These are phyloP conservation scores for Cinclus mexicanus DNA, from an alignment of 2,113 vertebrate genomes.

Conservation along the genomic window DNA sequence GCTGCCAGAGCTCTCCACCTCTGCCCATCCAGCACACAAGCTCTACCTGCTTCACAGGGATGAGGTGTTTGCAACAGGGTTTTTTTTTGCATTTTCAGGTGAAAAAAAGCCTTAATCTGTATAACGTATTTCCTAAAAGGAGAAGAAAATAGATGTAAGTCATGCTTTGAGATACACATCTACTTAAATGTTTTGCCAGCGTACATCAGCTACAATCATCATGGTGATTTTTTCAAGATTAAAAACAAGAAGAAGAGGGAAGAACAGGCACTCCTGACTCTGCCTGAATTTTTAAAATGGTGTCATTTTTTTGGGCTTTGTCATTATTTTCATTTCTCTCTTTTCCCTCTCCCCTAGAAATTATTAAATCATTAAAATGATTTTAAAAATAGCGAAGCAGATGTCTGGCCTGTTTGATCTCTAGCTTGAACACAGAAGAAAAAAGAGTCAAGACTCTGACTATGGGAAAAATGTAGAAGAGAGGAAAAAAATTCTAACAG, in stretches of 20 bases:
- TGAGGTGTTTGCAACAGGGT: neutral
- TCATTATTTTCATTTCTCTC: conserved; percentile 61
- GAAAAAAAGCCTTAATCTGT: neutral
- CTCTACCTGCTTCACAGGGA: neutral
- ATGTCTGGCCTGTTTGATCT: conserved; percentile 78
- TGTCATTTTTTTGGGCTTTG: conserved; percentile 51
- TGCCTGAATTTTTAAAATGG: conserved; percentile 15
- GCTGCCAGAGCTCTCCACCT: neutral
- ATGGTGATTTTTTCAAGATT: neutral
- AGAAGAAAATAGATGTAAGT: neutral
- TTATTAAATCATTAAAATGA: conserved; percentile 60
- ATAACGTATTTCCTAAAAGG: neutral
- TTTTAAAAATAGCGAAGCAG: conserved; percentile 60
- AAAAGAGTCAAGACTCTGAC: conserved; percentile 68
- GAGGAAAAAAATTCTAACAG: conserved; percentile 28
- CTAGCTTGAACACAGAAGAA: conserved; percentile 61
- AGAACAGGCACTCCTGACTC: neutral
- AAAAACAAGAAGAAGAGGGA: neutral
- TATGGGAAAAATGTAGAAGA: conserved; percentile 53
- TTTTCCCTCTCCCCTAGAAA: conserved; percentile 34
- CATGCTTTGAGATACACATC: neutral
- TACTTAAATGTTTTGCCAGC: neutral
- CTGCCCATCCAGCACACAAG: neutral
- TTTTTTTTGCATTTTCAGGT: neutral
- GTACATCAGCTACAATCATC: neutral